These are phyloP conservation scores for Theonella swinhoei DNA, from an alignment of 37 sponge, comb jelly and placozoan genomes.

Conservation along the genomic window DNA sequence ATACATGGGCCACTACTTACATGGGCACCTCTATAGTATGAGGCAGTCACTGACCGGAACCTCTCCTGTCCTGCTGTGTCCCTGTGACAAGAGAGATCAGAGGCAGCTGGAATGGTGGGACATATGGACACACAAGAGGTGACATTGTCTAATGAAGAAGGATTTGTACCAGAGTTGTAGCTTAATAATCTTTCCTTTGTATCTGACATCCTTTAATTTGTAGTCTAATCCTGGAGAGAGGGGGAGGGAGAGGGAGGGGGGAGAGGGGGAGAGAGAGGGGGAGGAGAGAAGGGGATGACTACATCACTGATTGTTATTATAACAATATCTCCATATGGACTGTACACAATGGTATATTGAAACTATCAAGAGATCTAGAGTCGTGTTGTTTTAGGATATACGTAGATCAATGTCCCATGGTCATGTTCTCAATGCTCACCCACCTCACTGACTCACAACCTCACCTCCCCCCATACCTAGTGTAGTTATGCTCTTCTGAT, in stretches of 20 bases:
- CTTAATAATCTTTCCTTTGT: constrained; percentile 47
- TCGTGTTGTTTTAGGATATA: too few species aligned
- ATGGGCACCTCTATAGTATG: constrained; percentile 80
- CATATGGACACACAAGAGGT: neutral
- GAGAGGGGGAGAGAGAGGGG: neutral
- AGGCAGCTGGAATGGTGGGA: neutral
- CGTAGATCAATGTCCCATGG: too few species aligned
- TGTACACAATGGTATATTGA: neutral
- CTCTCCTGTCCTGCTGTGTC: constrained; percentile 85
- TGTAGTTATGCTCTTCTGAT: neutral
- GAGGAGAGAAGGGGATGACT: neutral
- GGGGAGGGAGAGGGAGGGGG: neutral
- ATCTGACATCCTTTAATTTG: constrained; percentile 59
- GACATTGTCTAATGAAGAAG: too few species aligned
- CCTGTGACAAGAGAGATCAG: constrained; percentile 27
- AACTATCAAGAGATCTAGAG: too few species aligned
- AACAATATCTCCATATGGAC: neutral
- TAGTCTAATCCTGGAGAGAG: constrained; percentile 66
- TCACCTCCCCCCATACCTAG: neutral
- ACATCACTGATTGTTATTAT: constrained; percentile 37
- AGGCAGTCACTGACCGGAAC: constrained; percentile 80
- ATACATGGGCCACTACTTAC: constrained; percentile 32
- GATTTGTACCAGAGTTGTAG: constrained; percentile 85
- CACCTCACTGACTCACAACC: neutral
- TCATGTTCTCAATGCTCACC: too few species aligned